Percentiles rank a stretch among this genome's conserved stretches.
Conservation (phyloP, 2,888 invertebrate species). For the Hartigia nigra region DNA sequence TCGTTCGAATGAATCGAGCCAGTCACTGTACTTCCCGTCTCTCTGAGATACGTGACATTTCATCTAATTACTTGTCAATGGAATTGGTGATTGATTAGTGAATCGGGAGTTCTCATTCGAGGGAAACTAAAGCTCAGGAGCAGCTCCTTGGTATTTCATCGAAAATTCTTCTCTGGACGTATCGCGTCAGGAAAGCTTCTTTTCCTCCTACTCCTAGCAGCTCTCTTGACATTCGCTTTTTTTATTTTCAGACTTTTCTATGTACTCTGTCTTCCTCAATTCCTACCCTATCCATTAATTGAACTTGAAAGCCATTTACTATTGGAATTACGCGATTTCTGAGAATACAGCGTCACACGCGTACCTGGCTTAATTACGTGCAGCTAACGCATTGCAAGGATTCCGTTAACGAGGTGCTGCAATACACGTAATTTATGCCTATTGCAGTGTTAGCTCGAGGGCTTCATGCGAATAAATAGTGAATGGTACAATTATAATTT, state of each 20-base stretch:
- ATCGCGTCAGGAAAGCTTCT: neutral
- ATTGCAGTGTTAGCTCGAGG: constrained; percentile 17
- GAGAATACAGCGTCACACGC: neutral
- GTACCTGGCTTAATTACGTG: neutral
- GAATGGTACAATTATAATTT: constrained; percentile 26
- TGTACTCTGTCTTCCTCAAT: neutral
- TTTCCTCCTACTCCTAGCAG: neutral
- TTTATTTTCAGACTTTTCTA: neutral
- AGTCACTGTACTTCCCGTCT: neutral
- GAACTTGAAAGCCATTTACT: neutral
- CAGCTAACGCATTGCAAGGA: constrained; percentile 12
- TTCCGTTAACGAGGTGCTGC: constrained; percentile 24
- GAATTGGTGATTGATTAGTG: neutral
- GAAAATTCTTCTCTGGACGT: neutral
- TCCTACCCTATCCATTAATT: neutral
- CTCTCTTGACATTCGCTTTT: neutral
- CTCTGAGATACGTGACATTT: neutral
- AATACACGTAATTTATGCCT: constrained; percentile 23
- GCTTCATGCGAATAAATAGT: constrained; percentile 22
- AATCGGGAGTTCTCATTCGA: neutral
- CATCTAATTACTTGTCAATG: neutral
- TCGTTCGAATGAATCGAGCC: neutral
- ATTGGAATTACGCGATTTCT: neutral
- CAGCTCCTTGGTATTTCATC: neutral
- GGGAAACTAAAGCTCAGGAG: neutral